Base-by-base conservation (phyloP, 2,888 invertebrate genomes). In the Lasioglossum villosulum region DNA sequence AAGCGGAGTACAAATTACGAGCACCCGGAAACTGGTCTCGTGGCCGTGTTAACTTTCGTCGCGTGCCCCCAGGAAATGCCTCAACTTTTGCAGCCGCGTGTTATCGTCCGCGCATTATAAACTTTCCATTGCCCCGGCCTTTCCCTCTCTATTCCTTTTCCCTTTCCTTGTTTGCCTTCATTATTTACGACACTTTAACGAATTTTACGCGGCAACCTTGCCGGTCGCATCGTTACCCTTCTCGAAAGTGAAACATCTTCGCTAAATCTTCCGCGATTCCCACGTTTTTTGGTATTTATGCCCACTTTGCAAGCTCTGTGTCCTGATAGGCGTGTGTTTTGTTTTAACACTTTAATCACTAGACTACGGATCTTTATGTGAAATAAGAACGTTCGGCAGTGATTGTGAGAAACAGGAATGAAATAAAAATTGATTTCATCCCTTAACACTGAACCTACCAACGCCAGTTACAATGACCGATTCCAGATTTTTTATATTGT, bases 21-120 rank as follows among this genome's bases (percentile, higher is more conserved):
- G 83, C 90, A 91, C 88, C 83, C 83, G 86, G 90, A 87, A 68
- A 90, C 90, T 85, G 91, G 88, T 86, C 91, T 86, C 84, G 85
- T 85, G 87, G 91, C 88, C 88, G 83, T 89, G 84, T 87, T 88
- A 88, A 88, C 87, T 88, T 89, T 86, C 86, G 83, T 90, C 89
- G 85, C 90, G 87, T 86, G 89, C 84, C 83, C 84, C 80, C 86
- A 84, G 88, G 84, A 89, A 90, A 90, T 90, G 88, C 86, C 88
- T 91, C 87, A 89, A 88, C 91, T 91, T 88, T 88, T 85, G 86
- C 88, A 87, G 86, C 90, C 82, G 82, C 85, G 85, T 78, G 82
- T 83, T 92, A 88, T 91, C 88, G 83, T 85, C 78, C 66, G 45
- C 37, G 84, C 80, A 91, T 90, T 90, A 90, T 85, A 86, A 91